Evolutionary conservation across 2,797 vertebrate genomes (phyloP).

Genomic region (Lutjanus argentimaculatus): DNA sequence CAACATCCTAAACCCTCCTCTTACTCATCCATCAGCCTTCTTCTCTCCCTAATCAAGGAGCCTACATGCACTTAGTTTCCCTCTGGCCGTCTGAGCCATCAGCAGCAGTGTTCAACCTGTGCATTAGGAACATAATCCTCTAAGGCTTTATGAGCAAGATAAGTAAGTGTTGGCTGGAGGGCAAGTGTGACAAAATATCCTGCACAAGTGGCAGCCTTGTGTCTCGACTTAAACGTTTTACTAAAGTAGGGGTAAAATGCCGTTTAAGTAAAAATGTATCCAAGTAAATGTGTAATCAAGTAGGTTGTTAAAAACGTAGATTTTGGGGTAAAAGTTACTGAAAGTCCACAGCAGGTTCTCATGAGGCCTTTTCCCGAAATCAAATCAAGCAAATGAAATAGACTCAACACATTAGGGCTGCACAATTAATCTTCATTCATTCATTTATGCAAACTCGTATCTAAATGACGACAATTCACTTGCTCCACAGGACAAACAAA

Average conservation of each 20-base stretch:
- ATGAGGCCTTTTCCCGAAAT: neutral
- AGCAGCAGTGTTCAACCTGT: slow-evolving; percentile 24
- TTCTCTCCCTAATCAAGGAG: slow-evolving; percentile 34
- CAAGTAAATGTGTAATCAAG: neutral
- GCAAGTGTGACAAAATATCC: slow-evolving; percentile 13
- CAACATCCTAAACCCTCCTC: slow-evolving; percentile 32
- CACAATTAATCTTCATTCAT: too few species aligned
- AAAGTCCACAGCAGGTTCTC: neutral
- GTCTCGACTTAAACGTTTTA: neutral
- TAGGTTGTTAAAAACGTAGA: neutral
- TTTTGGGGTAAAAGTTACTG: neutral
- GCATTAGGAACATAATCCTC: slow-evolving; percentile 29
- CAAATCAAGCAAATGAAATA: neutral
- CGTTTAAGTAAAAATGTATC: neutral
- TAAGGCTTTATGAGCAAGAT: slow-evolving; percentile 11
- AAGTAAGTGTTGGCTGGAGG: slow-evolving; percentile 2
- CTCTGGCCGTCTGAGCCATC: slow-evolving; percentile 4
- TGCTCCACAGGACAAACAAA: too few species aligned
- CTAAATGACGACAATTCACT: too few species aligned
- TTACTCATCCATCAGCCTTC: slow-evolving; percentile 34
- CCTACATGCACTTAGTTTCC: slow-evolving; percentile 17
- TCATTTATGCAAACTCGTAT: too few species aligned
- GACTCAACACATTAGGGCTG: too few species aligned
- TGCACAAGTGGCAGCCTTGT: neutral
- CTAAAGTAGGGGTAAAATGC: neutral